Evolutionary conservation across 2,113 vertebrate species (phyloP).

Genomic region (Lipophrys pholis): DNA sequence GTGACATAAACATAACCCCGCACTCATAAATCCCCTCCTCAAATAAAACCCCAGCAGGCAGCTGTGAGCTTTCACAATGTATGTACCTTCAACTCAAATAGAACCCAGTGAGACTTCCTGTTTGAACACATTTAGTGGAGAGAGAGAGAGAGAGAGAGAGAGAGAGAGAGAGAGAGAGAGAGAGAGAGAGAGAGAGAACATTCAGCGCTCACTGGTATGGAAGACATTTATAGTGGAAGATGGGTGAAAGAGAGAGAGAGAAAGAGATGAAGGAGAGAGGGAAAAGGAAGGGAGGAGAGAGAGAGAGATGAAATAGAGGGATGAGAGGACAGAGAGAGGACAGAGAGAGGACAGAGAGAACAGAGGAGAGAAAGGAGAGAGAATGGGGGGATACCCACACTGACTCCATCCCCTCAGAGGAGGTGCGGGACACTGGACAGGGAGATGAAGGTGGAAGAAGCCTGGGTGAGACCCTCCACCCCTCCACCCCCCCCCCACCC

Average conservation of each 20-base stretch:
- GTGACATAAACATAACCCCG: conserved; percentile 14
- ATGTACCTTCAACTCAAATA: conserved; percentile 24
- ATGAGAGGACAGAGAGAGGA: conserved; percentile 8
- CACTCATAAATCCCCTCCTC: conserved; percentile 34
- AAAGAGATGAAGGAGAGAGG: not conserved
- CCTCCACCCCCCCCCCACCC: not conserved
- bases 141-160: conserved; percentile 10
- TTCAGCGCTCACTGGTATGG: conserved; percentile 63
- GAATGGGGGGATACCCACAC: conserved; percentile 35
- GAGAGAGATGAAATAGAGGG: not conserved
- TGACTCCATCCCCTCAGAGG: conserved; percentile 53
- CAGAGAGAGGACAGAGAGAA: conserved; percentile 23
- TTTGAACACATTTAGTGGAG: conserved; percentile 28
- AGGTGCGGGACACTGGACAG: not conserved
- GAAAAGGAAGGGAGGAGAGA: too few species aligned
- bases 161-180: too few species aligned
- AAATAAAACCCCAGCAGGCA: conserved; percentile 34
- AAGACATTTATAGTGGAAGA: conserved; percentile 57
- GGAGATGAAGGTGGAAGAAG: not conserved
- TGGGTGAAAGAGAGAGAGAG: conserved; percentile 41
- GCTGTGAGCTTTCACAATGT: conserved; percentile 6
- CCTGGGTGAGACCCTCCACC: too few species aligned
- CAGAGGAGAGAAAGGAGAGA: too few species aligned
- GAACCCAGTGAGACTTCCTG: conserved; percentile 15
- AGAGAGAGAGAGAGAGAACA: conserved; percentile 26